Evolutionary conservation across 2,113 vertebrate genomes (phyloP).

Genomic region (Verasper variegatus): DNA sequence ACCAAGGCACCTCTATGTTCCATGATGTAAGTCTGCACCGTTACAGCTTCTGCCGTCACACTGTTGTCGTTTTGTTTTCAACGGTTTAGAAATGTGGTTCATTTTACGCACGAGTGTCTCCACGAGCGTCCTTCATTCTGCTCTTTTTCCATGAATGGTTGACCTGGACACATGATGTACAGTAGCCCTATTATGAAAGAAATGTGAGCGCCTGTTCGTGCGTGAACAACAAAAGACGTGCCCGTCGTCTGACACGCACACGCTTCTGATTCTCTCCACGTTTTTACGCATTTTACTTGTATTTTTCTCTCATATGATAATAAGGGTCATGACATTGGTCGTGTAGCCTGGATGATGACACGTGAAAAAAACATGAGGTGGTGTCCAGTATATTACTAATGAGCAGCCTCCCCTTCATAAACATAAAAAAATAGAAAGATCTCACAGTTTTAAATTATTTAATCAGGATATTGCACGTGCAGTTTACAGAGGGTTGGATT

Average conservation of each 20-base stretch:
- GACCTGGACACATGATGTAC: constrained; percentile 18
- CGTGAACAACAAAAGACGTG: constrained; percentile 42
- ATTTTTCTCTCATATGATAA: neutral
- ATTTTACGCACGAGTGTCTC: neutral
- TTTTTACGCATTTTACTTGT: neutral
- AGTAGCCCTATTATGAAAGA: constrained; percentile 52
- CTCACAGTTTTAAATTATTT: constrained; percentile 11
- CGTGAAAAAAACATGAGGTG: constrained; percentile 1
- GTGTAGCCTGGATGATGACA: neutral
- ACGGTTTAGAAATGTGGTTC: neutral
- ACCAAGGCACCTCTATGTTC: constrained; percentile 70
- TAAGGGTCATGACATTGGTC: constrained; percentile 41
- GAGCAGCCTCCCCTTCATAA: neutral
- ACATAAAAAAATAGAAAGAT: constrained; percentile 17
- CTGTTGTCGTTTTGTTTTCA: neutral
- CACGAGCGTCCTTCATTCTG: constrained; percentile 19
- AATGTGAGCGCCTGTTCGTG: constrained; percentile 49
- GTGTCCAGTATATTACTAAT: neutral
- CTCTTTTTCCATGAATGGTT: constrained; percentile 49
- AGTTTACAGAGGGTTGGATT: neutral
- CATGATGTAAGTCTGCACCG: constrained; percentile 71
- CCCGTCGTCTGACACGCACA: neutral
- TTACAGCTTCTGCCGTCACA: neutral
- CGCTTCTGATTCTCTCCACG: neutral
- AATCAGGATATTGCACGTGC: constrained; percentile 4